Evolutionary conservation across 2,113 vertebrate species (phyloP).

Genomic region (Dicrurus megarhynchus): DNA sequence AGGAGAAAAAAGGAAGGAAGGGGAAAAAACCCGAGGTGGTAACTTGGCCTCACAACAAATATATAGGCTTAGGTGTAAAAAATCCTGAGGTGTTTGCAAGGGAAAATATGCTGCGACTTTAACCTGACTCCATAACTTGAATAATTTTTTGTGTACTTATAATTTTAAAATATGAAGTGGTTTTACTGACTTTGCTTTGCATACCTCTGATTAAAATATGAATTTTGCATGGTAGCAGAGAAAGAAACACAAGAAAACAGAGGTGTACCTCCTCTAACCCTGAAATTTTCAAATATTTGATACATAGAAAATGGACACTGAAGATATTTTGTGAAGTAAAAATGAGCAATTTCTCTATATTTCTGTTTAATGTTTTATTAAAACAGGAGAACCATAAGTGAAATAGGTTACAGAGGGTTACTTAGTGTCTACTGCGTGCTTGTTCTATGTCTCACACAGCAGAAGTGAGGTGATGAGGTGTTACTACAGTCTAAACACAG

Average conservation of each 20-base stretch:
- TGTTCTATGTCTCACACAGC: neutral
- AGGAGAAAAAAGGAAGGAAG: neutral
- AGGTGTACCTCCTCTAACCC: neutral
- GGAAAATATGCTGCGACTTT: neutral
- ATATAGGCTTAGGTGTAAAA: neutral
- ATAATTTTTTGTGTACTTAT: neutral
- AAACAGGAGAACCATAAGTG: neutral
- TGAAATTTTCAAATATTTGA: neutral
- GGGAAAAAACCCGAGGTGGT: fast-evolving
- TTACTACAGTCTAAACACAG: neutral
- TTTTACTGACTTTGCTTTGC: neutral
- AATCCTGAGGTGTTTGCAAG: neutral
- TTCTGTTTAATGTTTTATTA: neutral
- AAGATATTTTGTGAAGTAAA: neutral
- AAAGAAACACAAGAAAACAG: neutral
- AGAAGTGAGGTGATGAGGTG: neutral
- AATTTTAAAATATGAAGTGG: neutral
- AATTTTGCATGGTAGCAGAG: neutral
- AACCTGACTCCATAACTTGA: neutral
- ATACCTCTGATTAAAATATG: neutral
- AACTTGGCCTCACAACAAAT: neutral
- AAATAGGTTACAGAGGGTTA: neutral
- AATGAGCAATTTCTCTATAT: neutral
- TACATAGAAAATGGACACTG: neutral
- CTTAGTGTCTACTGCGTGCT: neutral